Base-by-base conservation (phyloP, 1,140 invertebrate species). In the Oncopeltus fasciatus region DNA sequence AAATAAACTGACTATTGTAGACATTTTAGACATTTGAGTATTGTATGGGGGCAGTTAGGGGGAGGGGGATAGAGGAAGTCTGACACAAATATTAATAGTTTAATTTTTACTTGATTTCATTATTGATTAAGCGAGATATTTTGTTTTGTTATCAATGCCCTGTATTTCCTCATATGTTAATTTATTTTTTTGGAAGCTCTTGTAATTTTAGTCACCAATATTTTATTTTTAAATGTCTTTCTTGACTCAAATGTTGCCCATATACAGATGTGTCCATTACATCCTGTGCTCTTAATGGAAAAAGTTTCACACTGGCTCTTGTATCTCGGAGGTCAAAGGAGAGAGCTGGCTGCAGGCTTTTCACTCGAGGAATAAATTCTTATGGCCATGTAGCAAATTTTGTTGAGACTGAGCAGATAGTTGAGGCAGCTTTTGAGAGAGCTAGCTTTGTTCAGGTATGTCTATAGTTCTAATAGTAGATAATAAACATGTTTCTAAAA, bases 111-210 rank as follows among this genome's bases (percentile, higher is more conserved):
- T n/a, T n/a, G n/a, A n/a, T n/a, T n/a, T n/a, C n/a, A n/a, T n/a
- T n/a, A n/a, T n/a, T n/a, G n/a, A n/a, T n/a, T n/a, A n/a, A n/a
- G n/a, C n/a, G n/a, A n/a, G 98, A 98, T 73, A 78, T 81, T 1
- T 79, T 87, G 74, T 74, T 97, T 2, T 74, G 96, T 38, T 77
- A 82, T 46, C 80, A 85, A 38, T 69, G 83, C 63, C 80, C 82
- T 62, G 76, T 79, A 3, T 78, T 83, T 64, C 74, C 81, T 4
- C 83, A 86, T 69, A 82, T 91, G 68, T 75, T 82, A 26, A 82
- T 81, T 68, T 97, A 92, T 74, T 86, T 87, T 68, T 74, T 96
- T 47, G 91, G 92, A 0, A 74, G 97, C 28, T n/a, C n/a, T n/a
- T n/a, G n/a, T n/a, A n/a, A n/a, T n/a, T n/a, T n/a, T n/a, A n/a